These are phyloP conservation scores for Drosophila affinis DNA, from an alignment of 2,888 invertebrate species.

Conservation along the genomic window DNA sequence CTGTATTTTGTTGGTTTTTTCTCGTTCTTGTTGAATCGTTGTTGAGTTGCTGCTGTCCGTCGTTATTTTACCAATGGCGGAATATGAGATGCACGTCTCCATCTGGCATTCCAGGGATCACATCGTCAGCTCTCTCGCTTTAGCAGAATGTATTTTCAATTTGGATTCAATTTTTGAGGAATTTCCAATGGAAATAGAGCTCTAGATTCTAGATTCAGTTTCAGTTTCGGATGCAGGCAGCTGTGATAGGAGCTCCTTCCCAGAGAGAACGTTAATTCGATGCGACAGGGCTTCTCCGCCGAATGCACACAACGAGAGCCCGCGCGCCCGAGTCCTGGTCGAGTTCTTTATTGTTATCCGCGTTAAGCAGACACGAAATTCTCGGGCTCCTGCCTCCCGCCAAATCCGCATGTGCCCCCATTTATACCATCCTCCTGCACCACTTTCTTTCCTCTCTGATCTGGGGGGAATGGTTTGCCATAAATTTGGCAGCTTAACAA, in stretches of 20 bases:
- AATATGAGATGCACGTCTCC: not conserved
- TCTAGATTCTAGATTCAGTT: not conserved
- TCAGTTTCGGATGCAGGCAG: too few species aligned
- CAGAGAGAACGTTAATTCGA: not conserved
- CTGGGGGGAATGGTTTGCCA: conserved; percentile 41
- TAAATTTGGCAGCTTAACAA: conserved; percentile 67
- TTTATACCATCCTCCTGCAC: not conserved
- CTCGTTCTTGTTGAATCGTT: conserved; percentile 11
- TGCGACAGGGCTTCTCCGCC: not conserved
- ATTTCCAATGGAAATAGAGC: not conserved
- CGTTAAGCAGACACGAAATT: conserved; percentile 23
- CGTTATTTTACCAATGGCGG: not conserved
- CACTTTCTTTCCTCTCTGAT: not conserved
- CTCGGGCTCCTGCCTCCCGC: not conserved
- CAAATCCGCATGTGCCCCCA: too few species aligned
- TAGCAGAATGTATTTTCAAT: too few species aligned
- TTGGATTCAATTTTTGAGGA: not conserved
- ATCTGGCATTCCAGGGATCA: not conserved
- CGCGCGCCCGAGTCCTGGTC: not conserved
- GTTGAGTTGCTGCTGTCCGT: conserved; percentile 2
- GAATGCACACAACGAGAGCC: not conserved
- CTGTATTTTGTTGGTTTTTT: not conserved
- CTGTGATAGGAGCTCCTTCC: too few species aligned
- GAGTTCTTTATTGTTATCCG: conserved; percentile 40
- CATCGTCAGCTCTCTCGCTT: too few species aligned